Evolutionary conservation across 1,140 invertebrate species (phyloP).

Genomic region (Atta colombica): DNA sequence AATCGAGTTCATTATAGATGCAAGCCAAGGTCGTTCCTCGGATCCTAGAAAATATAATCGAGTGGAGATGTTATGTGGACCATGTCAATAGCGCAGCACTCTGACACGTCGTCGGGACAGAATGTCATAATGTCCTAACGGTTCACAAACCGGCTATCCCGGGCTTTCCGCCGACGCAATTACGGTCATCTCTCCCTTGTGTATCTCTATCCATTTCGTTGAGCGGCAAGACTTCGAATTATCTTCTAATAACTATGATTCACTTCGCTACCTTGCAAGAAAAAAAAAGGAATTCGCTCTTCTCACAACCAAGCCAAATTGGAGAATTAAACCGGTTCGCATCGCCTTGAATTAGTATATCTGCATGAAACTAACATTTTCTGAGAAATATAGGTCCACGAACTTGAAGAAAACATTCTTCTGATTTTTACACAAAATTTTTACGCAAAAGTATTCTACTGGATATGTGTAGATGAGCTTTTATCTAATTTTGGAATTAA

Average conservation of each 20-base stretch:
- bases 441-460: neutral
- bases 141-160: constrained; percentile 73
- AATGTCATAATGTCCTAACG: constrained; percentile 77
- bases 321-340: constrained; percentile 49
- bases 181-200: constrained; percentile 25
- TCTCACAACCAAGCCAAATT: constrained; percentile 31
- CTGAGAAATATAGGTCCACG: constrained; percentile 9
- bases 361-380: constrained; percentile 26
- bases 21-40: constrained; percentile 22
- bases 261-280: neutral
- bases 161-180: constrained; percentile 49
- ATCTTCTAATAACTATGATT: constrained; percentile 63
- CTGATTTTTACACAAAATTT: neutral
- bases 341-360: constrained; percentile 23
- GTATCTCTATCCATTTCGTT: constrained; percentile 17
- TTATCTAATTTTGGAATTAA: neutral
- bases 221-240: constrained; percentile 55
- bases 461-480: neutral
- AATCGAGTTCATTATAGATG: neutral
- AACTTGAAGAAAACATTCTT: constrained; percentile 2
- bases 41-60: neutral
- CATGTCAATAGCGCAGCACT: constrained; percentile 36
- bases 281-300: neutral
- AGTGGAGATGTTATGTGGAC: constrained; percentile 3
- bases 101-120: constrained; percentile 71